These are phyloP conservation scores for Brevipalpus yothersi DNA, from an alignment of 1,140 invertebrate genomes.

Conservation along the genomic window DNA sequence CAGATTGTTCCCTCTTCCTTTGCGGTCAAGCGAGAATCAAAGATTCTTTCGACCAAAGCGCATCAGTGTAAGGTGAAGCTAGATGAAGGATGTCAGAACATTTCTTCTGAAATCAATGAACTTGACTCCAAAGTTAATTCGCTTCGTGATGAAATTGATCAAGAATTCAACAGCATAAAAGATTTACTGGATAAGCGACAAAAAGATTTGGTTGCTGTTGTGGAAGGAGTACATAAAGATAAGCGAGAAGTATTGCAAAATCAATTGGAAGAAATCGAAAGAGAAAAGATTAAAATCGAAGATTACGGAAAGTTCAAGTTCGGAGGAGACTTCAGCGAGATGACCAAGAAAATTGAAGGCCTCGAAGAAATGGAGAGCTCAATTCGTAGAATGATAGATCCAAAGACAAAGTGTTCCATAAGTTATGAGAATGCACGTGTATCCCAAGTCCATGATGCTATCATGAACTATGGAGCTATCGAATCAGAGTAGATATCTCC, in stretches of 20 bases:
- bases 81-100: constrained; percentile 42
- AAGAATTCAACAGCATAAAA: constrained; percentile 47
- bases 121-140: constrained; percentile 37
- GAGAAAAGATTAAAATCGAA: constrained; percentile 66
- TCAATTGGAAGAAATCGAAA: constrained; percentile 60
- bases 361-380: constrained; percentile 59
- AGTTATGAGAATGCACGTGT: constrained; percentile 44
- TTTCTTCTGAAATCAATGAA: constrained; percentile 34
- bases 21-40: constrained; percentile 85
- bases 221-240: constrained; percentile 43
- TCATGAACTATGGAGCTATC: constrained; percentile 28
- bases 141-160: constrained; percentile 26
- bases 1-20: constrained; percentile 74
- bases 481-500: constrained; percentile 63
- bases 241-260: constrained; percentile 64
- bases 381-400: constrained; percentile 50
- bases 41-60: constrained; percentile 79
- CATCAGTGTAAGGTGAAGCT: constrained; percentile 69
- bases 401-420: constrained; percentile 66
- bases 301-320: constrained; percentile 65
- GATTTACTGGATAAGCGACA: constrained; percentile 45
- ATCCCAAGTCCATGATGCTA: constrained; percentile 19
- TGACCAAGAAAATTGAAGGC: constrained; percentile 62
- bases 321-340: constrained; percentile 60
- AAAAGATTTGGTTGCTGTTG: constrained; percentile 36